Evolutionary conservation across 2,113 vertebrate genomes (phyloP), one percentile per base, ranked within the genome.

Genomic region (Balaeniceps rex): DNA sequence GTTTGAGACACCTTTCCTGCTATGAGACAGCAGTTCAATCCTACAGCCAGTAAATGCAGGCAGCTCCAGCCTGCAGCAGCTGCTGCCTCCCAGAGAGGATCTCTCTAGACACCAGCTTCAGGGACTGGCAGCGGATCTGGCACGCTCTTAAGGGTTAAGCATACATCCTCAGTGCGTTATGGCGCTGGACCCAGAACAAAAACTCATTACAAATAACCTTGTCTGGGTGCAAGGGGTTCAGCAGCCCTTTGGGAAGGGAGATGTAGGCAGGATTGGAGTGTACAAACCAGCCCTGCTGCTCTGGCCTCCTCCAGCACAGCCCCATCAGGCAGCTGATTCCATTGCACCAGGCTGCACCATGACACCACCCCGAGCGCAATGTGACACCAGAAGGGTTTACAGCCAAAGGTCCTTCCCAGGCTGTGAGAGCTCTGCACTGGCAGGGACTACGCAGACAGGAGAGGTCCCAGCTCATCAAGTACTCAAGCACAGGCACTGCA

Each of bases 391-490:
- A 17, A 44, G 42, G 68, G 44, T 75, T 40, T 85, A 68, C 75
- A 76, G 86, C 38, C 84, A 82, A 79, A 49, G 95, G 90, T 88
- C 79, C 69, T 76, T 85, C 60, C 85, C 28, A 23, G 54, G 64
- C 75, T 58, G 13, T 28, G 55, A 55, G 58, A 38, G 57, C 63
- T 92, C 66, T 0, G 0, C 2, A 0, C 58, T 54, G 12, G 36
- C 65, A 70, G 63, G 4, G 47, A 64, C 64, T 25, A 80, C 0
- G 1, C 49, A 31, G 58, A 33, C 78, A 28, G 61, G 40, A 93
- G 64, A 83, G 86, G 89, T 83, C 95, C 94, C 91, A 93, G 63
- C 87, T 97, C 96, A 95, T 97, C 95, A 94, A 94, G 82, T n/a
- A 89, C 94, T 92, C 86, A 86, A 94, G 97, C 90, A 95, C 86